Base-by-base conservation (phyloP, 2,888 invertebrate genomes). In the Ochropleura plecta region DNA sequence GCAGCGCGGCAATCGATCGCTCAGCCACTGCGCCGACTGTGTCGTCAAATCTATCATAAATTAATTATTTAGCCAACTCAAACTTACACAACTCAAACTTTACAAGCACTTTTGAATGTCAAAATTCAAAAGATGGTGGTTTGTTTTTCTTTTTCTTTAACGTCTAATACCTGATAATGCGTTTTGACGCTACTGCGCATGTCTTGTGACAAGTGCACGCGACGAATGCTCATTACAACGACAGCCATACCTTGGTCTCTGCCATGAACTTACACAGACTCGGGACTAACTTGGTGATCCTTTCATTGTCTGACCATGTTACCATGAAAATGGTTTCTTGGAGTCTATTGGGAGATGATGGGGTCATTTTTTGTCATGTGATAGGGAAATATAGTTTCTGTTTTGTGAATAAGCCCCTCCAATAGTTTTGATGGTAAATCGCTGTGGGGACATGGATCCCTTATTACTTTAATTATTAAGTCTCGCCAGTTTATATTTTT, bases 141-240 rank as follows among this genome's bases (percentile, higher is more conserved):
- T 30, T 30, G 30, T 30, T 30, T 30, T 30, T 3, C 30, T 30
- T 30, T 30, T 30, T 2, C 30, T 30, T 30, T 30, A 2, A 30
- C 30, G 30, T 30, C 1, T 30, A 30, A 30, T 30, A 30, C 3
- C 3, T 10, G 16, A 10, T n/a, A 30, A 16, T 2, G 10, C 8
- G 55, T 46, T 67, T 10, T 12, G 5, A 6, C 81, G 83, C 80
- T 75, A 51, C 46, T 60, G 68, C 57, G 9, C 46, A 7, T 66
- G 42, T 10, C 40, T 72, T 79, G 53, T 40, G 14, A 1, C 74
- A 1, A 0, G 1, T 51, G 51, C 66, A 6, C 2, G 65, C 74
- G 68, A 74, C 59, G 68, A 82, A 75, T 44, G 74, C 68, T 79
- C 69, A 79, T 71, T 69, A 70, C 53, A 57, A 53, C 53, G 83